Evolutionary conservation across 1,140 invertebrate genomes (phyloP).

Genomic region (Ips typographus): DNA sequence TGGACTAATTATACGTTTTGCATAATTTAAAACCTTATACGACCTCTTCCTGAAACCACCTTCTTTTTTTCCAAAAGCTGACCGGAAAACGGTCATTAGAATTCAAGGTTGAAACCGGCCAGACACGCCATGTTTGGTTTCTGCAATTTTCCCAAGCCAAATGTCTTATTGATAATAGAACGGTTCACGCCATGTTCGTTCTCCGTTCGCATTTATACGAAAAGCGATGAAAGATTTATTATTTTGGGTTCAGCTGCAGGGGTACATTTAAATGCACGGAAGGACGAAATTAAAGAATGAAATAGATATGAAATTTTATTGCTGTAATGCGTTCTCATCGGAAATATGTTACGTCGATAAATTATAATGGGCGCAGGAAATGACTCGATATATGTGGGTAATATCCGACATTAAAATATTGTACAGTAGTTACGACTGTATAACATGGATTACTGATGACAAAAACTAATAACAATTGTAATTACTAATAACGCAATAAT

Average conservation of each 20-base stretch:
- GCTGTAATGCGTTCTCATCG: neutral
- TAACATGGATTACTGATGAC: no score
- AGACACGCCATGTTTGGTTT: constrained; percentile 15
- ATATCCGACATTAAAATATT: no score
- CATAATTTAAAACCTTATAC: no score
- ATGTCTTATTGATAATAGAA: constrained; percentile 16
- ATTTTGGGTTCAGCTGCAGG: constrained; percentile 5
- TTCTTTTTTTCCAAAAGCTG: neutral
- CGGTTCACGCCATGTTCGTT: constrained; percentile 6
- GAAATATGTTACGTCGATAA: constrained; percentile 1
- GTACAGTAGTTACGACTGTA: no score
- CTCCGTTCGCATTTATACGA: neutral
- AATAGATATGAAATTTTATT: constrained; percentile 6
- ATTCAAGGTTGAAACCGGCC: constrained; percentile 8
- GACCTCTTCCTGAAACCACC: no score
- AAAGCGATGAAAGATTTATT: constrained; percentile 15
- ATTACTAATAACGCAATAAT: no score
- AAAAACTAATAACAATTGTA: no score
- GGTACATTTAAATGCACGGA: constrained; percentile 8
- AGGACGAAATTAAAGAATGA: constrained; percentile 8
- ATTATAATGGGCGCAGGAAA: neutral
- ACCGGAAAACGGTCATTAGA: constrained; percentile 4
- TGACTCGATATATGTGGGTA: no score
- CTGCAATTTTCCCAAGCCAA: constrained; percentile 8
- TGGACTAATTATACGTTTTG: no score